Evolutionary conservation across 2,797 vertebrate species (phyloP), one percentile per base, ranked within the genome.

Genomic region (Labroides dimidiatus): DNA sequence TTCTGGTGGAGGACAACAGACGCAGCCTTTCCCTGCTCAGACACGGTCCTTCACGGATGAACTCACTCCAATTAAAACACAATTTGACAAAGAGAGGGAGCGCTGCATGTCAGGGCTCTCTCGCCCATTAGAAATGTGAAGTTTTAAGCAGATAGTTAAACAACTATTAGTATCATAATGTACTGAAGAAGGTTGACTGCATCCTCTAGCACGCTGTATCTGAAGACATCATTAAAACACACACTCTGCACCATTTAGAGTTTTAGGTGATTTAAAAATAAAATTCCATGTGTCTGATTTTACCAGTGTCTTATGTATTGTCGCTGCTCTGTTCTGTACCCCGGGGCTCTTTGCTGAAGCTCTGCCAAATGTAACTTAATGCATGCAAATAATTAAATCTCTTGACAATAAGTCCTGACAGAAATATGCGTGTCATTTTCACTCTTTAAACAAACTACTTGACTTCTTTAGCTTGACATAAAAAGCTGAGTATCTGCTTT

Each of bases 61-160:
- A 76, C 53, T 83, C 66, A 72, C 81, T 60, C 75, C 81, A 87
- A 84, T 89, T 87, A 87, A 82, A 84, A 83, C 49, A 55, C 62
- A 55, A 62, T 57, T 64, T 58, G 39, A 87, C 80, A 82, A 79
- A 75, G 53, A 14, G 42, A n/a, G 30, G 41, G 41, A 37, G 27
- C 11, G 6, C 62, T 55, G 76, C 47, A 49, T 0, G 11, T 62
- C 33, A 43, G 27, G 59, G 37, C 20, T 52, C 50, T 41, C 70
- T 52, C 21, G 10, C 53, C 56, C 63, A 59, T 59, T 63, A 69
- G 24, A 49, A 54, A 69, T 55, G 33, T 12, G 47, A 69, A 59
- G 42, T 41, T 17, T 62, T 61, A 0, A 37, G 56, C 53, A 45
- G 20, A 51, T 37, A 41, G 9, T 61, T 10, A 70, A 50, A 65